Base-by-base conservation (phyloP, 2,888 invertebrate genomes). In the Epirrita christyi region DNA sequence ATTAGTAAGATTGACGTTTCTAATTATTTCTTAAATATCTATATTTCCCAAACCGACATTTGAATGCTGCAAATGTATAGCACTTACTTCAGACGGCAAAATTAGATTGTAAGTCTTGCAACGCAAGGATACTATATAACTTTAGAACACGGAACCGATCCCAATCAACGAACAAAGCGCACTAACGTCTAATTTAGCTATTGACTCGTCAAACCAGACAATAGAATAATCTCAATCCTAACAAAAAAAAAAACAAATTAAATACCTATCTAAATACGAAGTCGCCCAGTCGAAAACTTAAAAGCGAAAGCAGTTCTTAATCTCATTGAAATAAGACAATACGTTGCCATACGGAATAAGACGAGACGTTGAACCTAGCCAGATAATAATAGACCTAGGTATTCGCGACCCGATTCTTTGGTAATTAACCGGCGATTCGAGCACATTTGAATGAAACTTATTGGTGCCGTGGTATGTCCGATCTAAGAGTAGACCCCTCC, bases 321-420 rank as follows among this genome's bases (percentile, higher is more conserved):
- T 7, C 2, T 41, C n/a, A 44, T 29, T 7, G 28, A 7, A 6
- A 40, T 48, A 58, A 48, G 48, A 40, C 3, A n/a, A 4, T 21
- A 4, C 4, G 4, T 21, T 21, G 2, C 14, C 0, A 15, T 1
- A n/a, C 43, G 11, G n/a, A 36, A n/a, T 27, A 29, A 14, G n/a
- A 49, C 5, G 8, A 48, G 32, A 54, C 55, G 45, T 59, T 48
- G 62, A 50, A 58, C 48, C 50, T 40, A 55, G 62, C 46, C 11
- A n/a, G n/a, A n/a, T 46, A 61, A 44, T 29, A 67, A 68, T 69
- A 71, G 69, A 55, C 6, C 10, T 0, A 58, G 45, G 59, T 58
- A 67, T 64, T 61, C 55, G 61, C 59, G 67, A 66, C 67, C 66
- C 43, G 55, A 65, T 68, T 70, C 47, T 41, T 34, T 1, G 7